Conservation (phyloP, 2,888 invertebrate species). For the Aspidiotus destructor region DNA sequence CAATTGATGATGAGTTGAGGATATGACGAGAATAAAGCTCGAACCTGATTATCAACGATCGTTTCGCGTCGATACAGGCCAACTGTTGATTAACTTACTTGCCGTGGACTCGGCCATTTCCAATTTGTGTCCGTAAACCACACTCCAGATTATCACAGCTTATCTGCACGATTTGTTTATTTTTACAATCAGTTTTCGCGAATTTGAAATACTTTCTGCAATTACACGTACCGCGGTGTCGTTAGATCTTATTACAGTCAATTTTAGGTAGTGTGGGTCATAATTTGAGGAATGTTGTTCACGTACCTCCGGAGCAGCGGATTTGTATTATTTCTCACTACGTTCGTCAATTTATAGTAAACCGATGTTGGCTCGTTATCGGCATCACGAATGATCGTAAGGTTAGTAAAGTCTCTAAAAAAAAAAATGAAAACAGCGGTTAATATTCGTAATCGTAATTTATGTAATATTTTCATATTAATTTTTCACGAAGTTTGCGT, state of each 20-base stretch:
- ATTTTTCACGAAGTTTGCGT: conserved; percentile 37
- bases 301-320: conserved; percentile 20
- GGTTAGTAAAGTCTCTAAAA: conserved; percentile 15
- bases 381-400: conserved; percentile 12
- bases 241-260: too few species aligned
- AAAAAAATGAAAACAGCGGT: neutral
- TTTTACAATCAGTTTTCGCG: conserved; percentile 52
- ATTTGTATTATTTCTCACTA: conserved; percentile 23
- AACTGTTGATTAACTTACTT: conserved; percentile 46
- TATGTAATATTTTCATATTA: neutral
- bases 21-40: too few species aligned
- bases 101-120: conserved; percentile 42
- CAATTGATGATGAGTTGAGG: too few species aligned
- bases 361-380: neutral
- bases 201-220: conserved; percentile 51
- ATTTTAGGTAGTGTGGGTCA: too few species aligned
- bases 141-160: conserved; percentile 60
- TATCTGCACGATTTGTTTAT: conserved; percentile 55
- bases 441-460: neutral
- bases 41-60: too few species aligned
- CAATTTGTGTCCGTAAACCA: conserved; percentile 57
- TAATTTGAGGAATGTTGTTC: conserved; percentile 6
- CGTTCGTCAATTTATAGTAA: conserved; percentile 21
- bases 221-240: neutral
- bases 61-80: too few species aligned